Evolutionary conservation across 1,140 invertebrate genomes (phyloP), one percentile per base, ranked within the genome.

Genomic region (Belonocnema kinseyi): DNA sequence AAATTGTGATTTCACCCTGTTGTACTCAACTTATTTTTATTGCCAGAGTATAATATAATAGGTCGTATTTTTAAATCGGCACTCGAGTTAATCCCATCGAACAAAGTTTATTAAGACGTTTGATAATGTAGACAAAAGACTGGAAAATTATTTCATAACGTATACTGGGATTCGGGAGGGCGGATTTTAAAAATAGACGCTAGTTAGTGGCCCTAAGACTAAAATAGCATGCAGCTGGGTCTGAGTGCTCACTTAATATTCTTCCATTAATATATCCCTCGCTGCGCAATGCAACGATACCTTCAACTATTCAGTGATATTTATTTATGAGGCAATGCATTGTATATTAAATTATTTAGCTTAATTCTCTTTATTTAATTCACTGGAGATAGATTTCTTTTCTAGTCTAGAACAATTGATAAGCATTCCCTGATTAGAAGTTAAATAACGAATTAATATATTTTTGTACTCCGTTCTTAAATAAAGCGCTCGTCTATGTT

Each of bases 211-310:
- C 46, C 26, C 4, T 14, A n/a, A 5, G 26, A 40, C 13, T 40
- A 14, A 40, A 61, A 78, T 79, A 26, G 40, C 75, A 80, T 83
- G 81, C 50, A 77, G 80, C 82, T 85, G 82, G 78, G 77, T 82
- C 77, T 85, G 78, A 82, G 46, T 82, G 77, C 80, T 72, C 40
- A 3, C 12, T 58, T 56, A 61, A 26, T 61, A 58, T 58, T 53
- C 12, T 51, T 26, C 58, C 7, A 50, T 58, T 50, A 26, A 52
- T 46, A 19, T 40, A 50, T 50, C 17, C 26, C 50, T 46, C 17
- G 19, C 12, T 8, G 21, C 50, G 50, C n/a, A 21, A 6, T 74
- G 26, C 73, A 56, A 33, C 54, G 17, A 21, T 11, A 54, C 19
- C 52, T 26, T 26, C 2, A 52, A 54, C 13, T 54, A 33, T 21